Percentiles rank a stretch among this genome's conserved stretches.
These are phyloP conservation scores for Micromys minutus DNA, from an alignment of 2,113 vertebrate genomes.

Conservation along the genomic window DNA sequence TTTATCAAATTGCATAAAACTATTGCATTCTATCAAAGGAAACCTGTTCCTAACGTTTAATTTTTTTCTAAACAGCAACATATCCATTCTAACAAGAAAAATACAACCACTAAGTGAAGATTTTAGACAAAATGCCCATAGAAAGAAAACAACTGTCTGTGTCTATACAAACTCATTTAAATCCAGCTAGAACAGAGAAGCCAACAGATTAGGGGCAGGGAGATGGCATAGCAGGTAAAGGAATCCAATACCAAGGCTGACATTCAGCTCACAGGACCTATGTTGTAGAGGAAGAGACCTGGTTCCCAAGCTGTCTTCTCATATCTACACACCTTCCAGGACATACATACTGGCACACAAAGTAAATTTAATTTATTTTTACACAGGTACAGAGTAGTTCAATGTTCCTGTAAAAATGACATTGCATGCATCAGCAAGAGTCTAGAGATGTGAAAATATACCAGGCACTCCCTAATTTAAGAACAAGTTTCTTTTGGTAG, in stretches of 20 bases:
- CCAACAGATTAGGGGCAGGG: background rate
- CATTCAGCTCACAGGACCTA: background rate
- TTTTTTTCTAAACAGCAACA: background rate
- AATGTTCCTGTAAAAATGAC: background rate
- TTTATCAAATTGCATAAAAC: background rate
- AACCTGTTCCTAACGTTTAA: background rate
- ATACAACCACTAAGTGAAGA: background rate
- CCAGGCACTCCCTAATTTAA: background rate
- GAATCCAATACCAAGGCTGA: no score
- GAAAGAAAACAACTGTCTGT: background rate
- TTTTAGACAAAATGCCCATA: background rate
- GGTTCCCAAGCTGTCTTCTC: background rate
- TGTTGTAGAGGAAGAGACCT: background rate
- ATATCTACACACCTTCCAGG: background rate
- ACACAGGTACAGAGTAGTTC: background rate
- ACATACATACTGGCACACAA: background rate
- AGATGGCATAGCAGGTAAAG: background rate
- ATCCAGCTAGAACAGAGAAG: background rate
- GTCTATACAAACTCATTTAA: background rate
- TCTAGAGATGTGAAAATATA: background rate
- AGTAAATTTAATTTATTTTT: background rate
- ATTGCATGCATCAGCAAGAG: background rate
- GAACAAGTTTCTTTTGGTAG: background rate
- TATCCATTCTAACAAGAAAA: background rate
- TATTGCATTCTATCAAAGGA: background rate